Base-by-base conservation (phyloP, 2,888 invertebrate genomes). In the Blera fallax region DNA sequence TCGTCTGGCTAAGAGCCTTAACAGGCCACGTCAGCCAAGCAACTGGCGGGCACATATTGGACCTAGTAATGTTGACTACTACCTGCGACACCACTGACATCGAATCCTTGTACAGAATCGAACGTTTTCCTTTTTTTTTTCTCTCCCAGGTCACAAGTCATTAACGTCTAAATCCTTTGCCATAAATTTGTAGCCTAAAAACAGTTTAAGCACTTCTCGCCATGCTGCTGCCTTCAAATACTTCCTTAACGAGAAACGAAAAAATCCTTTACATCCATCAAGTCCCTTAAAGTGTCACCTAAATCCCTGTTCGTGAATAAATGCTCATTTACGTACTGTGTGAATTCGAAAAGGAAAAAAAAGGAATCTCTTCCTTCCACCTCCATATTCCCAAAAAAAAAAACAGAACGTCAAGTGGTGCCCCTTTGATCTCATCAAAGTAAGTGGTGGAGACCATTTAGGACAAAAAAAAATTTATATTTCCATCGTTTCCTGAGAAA, bases 381-480 rank as follows among this genome's bases (percentile, higher is more conserved):
- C 69, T 32, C 7, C 43, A 40, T 18, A 56, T 69, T n/a, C 21
- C 7, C 3, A 3, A 14, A 11, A 27, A 18, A 16, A 11, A 14
- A 11, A 11, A 6, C 29, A 0, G n/a, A 14, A n/a, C n/a, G n/a
- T n/a, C n/a, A 56, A 16, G 29, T 27, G 45, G 62, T 40, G n/a
- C 45, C 8, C 18, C 76, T 76, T 76, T 76, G 76, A 76, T 76
- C 65, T 67, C 67, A 65, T 76, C 76, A 67, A 67, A 76, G 67
- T 67, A 60, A 76, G 58, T 76, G 65, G n/a, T 67, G 67, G 58
- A 58, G 48, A 65, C 56, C 64, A 56, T 76, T 76, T 76, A 58
- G 60, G 60, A 29, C 64, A 10, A 3, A 27, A 14, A 27, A 3
- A 16, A 14, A 56, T 8, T 11, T 3, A 37, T 14, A 21, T 52